Evolutionary conservation across 2,888 invertebrate genomes (phyloP), one percentile per base, ranked within the genome.

Genomic region (Nasonovia ribisnigri): DNA sequence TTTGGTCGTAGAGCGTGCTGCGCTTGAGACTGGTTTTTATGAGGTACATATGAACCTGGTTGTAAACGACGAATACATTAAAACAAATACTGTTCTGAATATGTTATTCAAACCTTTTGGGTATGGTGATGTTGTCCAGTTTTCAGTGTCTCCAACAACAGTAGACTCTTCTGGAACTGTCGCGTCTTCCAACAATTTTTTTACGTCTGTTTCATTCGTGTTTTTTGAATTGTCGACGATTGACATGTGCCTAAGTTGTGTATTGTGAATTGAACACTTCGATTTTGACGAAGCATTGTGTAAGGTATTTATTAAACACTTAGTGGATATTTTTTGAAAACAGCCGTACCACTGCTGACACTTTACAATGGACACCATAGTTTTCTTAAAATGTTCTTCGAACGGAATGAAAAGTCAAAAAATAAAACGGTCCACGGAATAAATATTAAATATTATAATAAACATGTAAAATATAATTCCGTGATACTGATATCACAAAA

Each of bases 1-100:
- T 95, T 96, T 94, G 96, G 95, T 77, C 95, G 94, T 54, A 95
- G 94, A 24, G 95, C 95, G 92, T 95, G 95, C 8, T 93, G 92
- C 16, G 94, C 94, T 93, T 95, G 95, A 29, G 95, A 95, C 88
- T 95, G 95, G 8, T 95, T 94, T 94, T 95, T 95, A 86, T 95
- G 93, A 5, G 93, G 93, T 13, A 93, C 84, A 48, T 93, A 93
- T 4, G 93, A 43, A 60, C 93, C 93, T 93, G 29, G 26, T 48
- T 48, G 1, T 26, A 67, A 60, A 84, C 0, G 29, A 20, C 0
- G 11, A 13, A 77, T 77, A 26, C 43, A 57, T 29, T 88, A 54
- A 46, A 24, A 60, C 3, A 57, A 89, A 8, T 60, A 13, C 16
- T 29, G 8, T 60, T 29, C 20, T 46, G 29, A 16, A 46, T 77